phyloP scores from a whole-genome alignment of 2,888 invertebrate genomes.

The Aphodius granarius region DNA sequence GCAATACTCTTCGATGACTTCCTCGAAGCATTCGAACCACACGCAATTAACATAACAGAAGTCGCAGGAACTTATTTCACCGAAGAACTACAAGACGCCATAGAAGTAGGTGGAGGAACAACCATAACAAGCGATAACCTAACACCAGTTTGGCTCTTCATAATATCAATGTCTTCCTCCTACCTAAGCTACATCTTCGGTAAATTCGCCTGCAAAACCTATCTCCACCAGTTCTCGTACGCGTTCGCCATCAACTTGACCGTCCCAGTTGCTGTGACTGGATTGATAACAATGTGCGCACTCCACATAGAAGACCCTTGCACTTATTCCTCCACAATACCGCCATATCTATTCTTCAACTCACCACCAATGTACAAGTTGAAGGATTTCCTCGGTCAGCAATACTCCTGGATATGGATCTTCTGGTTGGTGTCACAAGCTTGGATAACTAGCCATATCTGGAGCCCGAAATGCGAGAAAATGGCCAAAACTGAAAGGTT shows the following conservation, averaged over 20 bases:
- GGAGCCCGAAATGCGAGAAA: conserved; percentile 81
- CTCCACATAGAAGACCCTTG: conserved; percentile 68
- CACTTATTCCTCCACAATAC: conserved; percentile 74
- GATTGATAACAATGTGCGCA: conserved; percentile 68
- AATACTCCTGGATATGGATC: conserved; percentile 78
- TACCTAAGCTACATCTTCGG: conserved; percentile 68
- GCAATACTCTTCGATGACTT: conserved; percentile 57
- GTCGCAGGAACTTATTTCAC: background rate
- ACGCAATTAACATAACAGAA: conserved; percentile 57
- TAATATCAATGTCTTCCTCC: conserved; percentile 67
- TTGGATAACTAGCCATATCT: conserved; percentile 85
- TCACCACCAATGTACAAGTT: conserved; percentile 58
- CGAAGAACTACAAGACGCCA: conserved; percentile 28
- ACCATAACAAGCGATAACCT: conserved; percentile 19
- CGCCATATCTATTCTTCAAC: conserved; percentile 88
- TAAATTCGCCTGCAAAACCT: conserved; percentile 85
- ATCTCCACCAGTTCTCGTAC: conserved; percentile 86
- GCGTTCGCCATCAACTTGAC: conserved; percentile 80
- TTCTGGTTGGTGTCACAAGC: conserved; percentile 80
- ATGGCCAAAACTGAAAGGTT: conserved; percentile 83
- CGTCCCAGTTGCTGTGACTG: conserved; percentile 71
- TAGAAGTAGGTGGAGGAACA: conserved; percentile 33
- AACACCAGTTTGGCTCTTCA: conserved; percentile 61
- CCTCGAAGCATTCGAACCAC: conserved; percentile 57
- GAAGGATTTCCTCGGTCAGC: conserved; percentile 59